phyloP scores from a whole-genome alignment of 2,888 invertebrate species.

The Papilio elwesi region DNA sequence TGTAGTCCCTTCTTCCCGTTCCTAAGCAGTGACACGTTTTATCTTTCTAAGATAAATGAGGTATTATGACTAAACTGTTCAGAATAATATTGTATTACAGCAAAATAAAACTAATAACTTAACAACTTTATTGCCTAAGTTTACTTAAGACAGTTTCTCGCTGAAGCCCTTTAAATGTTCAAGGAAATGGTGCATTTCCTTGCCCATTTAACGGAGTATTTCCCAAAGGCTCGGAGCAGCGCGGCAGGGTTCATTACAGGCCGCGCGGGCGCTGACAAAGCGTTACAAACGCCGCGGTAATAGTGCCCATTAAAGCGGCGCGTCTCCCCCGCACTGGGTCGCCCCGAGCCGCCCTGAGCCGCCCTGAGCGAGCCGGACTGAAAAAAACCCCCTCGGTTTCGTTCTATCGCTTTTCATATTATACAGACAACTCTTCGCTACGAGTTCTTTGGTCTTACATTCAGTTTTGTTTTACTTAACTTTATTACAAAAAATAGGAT shows the following conservation, averaged over 20 bases:
- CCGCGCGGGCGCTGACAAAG: slow-evolving; percentile 17
- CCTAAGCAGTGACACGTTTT: no score
- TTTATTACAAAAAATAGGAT: no score
- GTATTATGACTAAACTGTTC: no score
- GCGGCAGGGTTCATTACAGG: slow-evolving; percentile 16
- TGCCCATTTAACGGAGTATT: slow-evolving; percentile 14
- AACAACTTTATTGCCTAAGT: neutral
- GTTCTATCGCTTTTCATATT: no score
- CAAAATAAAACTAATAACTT: neutral
- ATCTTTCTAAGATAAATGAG: no score
- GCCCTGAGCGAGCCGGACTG: no score
- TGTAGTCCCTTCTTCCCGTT: no score
- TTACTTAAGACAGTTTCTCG: neutral
- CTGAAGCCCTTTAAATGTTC: neutral
- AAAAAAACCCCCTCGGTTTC: no score
- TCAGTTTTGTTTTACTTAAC: no score
- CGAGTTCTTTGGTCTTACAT: no score
- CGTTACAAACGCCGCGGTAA: slow-evolving; percentile 25
- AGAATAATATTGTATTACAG: no score
- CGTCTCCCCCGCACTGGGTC: neutral
- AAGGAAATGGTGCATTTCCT: slow-evolving; percentile 19
- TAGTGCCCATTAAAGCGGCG: slow-evolving; percentile 7
- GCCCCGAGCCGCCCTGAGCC: neutral
- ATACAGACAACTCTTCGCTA: no score
- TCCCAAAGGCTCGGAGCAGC: slow-evolving; percentile 5